A percentile compares a stretch with the other conserved stretches of the same genome.
phyloP scores from a whole-genome alignment of 1,140 invertebrate species.

The Venustaconcha ellipsiformis region DNA sequence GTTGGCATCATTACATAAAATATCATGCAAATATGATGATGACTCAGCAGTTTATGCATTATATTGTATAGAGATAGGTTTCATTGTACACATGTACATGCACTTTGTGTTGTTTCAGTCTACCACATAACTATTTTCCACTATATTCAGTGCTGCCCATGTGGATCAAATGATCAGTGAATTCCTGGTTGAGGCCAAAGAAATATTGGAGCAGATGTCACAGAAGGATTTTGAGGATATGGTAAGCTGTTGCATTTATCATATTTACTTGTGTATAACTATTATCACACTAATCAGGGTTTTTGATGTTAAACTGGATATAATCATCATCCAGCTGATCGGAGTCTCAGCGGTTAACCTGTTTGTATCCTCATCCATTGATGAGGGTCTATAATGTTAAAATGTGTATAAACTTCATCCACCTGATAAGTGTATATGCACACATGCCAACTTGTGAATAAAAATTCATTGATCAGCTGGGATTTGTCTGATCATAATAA shows the following conservation, averaged over 20 bases:
- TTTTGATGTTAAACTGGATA: too few species aligned
- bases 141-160: slow-evolving; percentile 17
- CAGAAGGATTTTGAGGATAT: slow-evolving; percentile 25
- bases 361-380: too few species aligned
- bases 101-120: neutral
- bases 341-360: too few species aligned
- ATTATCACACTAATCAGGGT: too few species aligned
- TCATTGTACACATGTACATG: neutral
- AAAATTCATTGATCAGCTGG: too few species aligned
- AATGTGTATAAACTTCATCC: too few species aligned
- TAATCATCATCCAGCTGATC: too few species aligned
- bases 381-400: too few species aligned
- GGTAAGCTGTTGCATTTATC: slow-evolving; percentile 2
- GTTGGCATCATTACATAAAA: neutral
- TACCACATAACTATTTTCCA: neutral
- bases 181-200: slow-evolving; percentile 23
- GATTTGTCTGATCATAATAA: too few species aligned
- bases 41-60: neutral
- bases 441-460: too few species aligned
- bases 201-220: slow-evolving; percentile 13
- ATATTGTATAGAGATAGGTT: neutral
- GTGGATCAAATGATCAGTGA: slow-evolving; percentile 21
- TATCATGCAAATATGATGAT: neutral
- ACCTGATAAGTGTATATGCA: too few species aligned
- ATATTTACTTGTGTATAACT: neutral